A percentile compares a stretch with the other conserved stretches of the same genome.
phyloP scores from a whole-genome alignment of 2,888 invertebrate species.

The Cheilosia variabilis region DNA sequence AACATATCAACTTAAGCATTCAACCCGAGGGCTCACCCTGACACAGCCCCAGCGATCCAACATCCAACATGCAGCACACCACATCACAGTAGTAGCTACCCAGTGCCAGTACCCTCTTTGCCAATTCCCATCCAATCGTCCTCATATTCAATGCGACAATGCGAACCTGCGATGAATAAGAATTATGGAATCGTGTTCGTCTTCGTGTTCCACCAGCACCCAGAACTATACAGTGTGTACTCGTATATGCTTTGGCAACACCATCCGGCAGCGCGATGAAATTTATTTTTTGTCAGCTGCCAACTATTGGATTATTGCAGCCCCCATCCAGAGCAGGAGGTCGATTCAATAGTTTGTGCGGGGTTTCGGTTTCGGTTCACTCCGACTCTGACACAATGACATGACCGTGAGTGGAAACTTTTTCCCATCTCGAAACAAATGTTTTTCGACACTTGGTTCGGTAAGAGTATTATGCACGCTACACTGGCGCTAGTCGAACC shows the following conservation, averaged over 20 bases:
- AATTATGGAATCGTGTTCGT: conserved; percentile 68
- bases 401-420: conserved; percentile 37
- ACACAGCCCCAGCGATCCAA: conserved; percentile 11
- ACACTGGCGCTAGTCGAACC: neutral
- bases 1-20: conserved; percentile 74
- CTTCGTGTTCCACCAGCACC: conserved; percentile 45
- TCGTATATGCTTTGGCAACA: conserved; percentile 29
- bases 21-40: conserved; percentile 57
- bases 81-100: no score
- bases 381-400: conserved; percentile 26
- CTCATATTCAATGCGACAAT: conserved; percentile 70
- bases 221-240: conserved; percentile 5
- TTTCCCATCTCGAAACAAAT: conserved; percentile 33
- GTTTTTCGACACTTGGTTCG: conserved; percentile 37
- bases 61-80: neutral
- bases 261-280: conserved; percentile 44
- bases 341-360: conserved; percentile 51
- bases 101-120: conserved; percentile 38
- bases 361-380: neutral
- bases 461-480: conserved; percentile 9
- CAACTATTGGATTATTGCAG: conserved; percentile 58
- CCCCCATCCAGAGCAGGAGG: conserved; percentile 15
- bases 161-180: conserved; percentile 74
- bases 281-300: conserved; percentile 69
- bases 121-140: conserved; percentile 69